Evolutionary conservation across 2,113 vertebrate genomes (phyloP).

Genomic region (Balaeniceps rex): DNA sequence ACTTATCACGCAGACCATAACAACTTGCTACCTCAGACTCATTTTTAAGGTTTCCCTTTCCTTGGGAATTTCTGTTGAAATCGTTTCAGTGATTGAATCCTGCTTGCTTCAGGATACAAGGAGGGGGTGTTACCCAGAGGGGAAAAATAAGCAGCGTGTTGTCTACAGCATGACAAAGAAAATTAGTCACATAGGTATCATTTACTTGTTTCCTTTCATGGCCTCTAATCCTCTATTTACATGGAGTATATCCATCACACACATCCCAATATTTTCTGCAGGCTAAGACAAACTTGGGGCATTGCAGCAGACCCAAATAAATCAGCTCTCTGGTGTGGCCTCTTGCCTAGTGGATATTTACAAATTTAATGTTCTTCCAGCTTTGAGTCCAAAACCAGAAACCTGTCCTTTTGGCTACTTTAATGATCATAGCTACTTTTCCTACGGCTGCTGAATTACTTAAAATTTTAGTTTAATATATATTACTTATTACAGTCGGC

Average conservation of each 20-base stretch:
- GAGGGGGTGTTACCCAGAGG: background rate
- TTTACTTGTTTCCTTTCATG: background rate
- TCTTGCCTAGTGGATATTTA: background rate
- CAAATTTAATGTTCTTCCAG: background rate
- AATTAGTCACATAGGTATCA: constrained; percentile 35
- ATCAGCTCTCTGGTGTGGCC: background rate
- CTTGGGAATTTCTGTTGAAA: constrained; percentile 36
- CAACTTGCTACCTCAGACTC: background rate
- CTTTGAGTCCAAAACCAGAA: background rate
- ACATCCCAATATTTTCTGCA: background rate
- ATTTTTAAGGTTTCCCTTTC: constrained; percentile 31
- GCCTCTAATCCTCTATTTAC: constrained; percentile 18
- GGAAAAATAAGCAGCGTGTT: background rate
- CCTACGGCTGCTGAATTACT: background rate
- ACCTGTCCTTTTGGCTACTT: background rate
- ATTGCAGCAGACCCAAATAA: background rate
- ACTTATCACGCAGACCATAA: background rate
- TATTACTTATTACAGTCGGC: constrained; percentile 2
- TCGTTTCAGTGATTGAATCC: constrained; percentile 28
- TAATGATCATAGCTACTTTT: background rate
- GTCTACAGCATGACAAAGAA: constrained; percentile 20
- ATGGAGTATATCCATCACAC: background rate
- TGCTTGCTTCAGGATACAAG: background rate
- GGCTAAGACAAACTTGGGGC: background rate
- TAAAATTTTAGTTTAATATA: background rate